Evolutionary conservation across 2,113 vertebrate genomes (phyloP), one percentile per base, ranked within the genome.

Genomic region (Coreoperca whiteheadi): DNA sequence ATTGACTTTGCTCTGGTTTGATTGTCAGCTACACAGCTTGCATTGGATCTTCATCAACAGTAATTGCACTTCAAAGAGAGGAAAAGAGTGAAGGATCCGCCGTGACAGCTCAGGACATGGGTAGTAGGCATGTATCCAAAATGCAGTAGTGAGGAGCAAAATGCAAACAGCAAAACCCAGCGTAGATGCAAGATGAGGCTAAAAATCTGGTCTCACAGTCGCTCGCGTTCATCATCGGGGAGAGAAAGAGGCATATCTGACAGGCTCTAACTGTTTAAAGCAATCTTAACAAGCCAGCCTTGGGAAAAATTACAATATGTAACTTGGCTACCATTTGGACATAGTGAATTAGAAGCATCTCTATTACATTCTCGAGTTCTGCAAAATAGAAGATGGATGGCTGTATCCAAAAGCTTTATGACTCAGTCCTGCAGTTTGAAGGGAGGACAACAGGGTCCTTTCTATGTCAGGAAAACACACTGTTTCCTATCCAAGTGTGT

Each of bases 1-100:
- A 91, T 89, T 32, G 92, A 87, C 34, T 81, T 88, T 79, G 61
- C 61, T 50, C 37, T 54, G 43, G 87, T 43, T 20, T 84, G 72
- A 88, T 79, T 84, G 71, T 77, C 83, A 88, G 79, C 71, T 90
- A 84, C 86, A 89, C 80, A 83, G 81, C 77, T 18, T 32, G 67
- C 89, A 74, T 77, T 82, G 78, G 87, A 89, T 92, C 91, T 90
- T 89, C 90, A 85, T 92, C 79, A 32, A 10, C 10, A 39, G 56
- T 74, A 89, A 91, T 91, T 86, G 87, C 74, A 67, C 91, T 87
- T 91, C 81, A 90, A 88, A 89, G 85, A 59, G 65, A 61, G 67
- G 37, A 48, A 74, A 81, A 30, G 76, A 87, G 86, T 72, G 79
- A 86, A 50, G 53, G 87, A 91, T 83, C 60, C 8, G 14, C 59